phyloP scores from a whole-genome alignment of 2,888 invertebrate species.

The Rhamphomyia laevipes region DNA sequence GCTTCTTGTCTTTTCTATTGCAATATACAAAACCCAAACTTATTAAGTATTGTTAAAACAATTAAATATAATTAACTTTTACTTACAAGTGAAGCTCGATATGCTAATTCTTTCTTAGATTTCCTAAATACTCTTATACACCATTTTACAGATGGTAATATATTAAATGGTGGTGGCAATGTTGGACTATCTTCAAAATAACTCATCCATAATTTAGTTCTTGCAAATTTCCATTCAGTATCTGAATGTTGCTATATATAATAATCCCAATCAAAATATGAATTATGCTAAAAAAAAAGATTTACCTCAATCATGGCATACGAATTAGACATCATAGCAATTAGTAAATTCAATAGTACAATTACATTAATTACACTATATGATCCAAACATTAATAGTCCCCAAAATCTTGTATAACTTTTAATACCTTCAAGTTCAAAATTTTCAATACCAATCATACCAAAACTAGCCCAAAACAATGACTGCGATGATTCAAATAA shows the following conservation, averaged over 20 bases:
- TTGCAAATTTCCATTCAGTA: constrained; percentile 93
- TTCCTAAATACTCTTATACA: constrained; percentile 53
- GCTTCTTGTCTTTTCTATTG: constrained; percentile 43
- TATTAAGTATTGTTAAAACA: too few species aligned
- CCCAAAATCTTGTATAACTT: constrained; percentile 88
- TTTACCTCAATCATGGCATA: constrained; percentile 82
- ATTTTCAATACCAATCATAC: constrained; percentile 76
- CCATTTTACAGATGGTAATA: constrained; percentile 78
- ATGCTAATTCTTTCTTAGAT: constrained; percentile 37
- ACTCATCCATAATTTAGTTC: constrained; percentile 89
- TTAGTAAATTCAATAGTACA: constrained; percentile 83
- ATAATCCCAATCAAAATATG: neutral
- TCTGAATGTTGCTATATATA: constrained; percentile 72
- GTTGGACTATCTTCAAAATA: constrained; percentile 90
- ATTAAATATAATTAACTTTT: neutral
- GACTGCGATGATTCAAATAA: constrained; percentile 92
- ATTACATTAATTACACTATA: constrained; percentile 93
- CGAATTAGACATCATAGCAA: constrained; percentile 98
- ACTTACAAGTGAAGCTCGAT: neutral
- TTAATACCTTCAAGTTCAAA: constrained; percentile 83
- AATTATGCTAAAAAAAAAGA: constrained; percentile 30
- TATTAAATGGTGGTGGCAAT: constrained; percentile 87
- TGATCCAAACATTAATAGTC: constrained; percentile 88
- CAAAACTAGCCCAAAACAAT: constrained; percentile 93
- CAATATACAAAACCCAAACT: neutral